phyloP scores from a whole-genome alignment of 2,888 invertebrate genomes.

The Pollenia angustigena region DNA sequence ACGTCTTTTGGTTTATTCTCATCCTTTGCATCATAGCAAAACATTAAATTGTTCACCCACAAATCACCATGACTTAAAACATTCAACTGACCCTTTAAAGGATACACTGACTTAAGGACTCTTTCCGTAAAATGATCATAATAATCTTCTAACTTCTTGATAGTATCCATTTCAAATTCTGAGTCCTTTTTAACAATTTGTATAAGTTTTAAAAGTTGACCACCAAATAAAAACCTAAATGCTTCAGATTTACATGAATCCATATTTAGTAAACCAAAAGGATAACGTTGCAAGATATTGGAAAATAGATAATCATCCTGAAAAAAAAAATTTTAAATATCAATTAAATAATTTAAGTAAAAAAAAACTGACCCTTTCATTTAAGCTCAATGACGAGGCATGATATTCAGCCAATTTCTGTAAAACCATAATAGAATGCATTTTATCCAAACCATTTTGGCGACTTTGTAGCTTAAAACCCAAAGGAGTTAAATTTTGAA shows the following conservation, averaged over 20 bases:
- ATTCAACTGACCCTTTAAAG: conserved; percentile 78
- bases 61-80: conserved; percentile 86
- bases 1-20: conserved; percentile 80
- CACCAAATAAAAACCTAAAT: conserved; percentile 80
- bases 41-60: conserved; percentile 86
- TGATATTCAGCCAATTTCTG: conserved; percentile 85
- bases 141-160: conserved; percentile 79
- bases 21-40: conserved; percentile 79
- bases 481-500: conserved; percentile 83
- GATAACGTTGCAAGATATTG: conserved; percentile 77
- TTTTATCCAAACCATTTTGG: conserved; percentile 85
- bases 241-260: conserved; percentile 80
- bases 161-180: conserved; percentile 76
- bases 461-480: conserved; percentile 85
- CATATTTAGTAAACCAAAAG: conserved; percentile 80
- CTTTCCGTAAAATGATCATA: conserved; percentile 80
- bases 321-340: neutral
- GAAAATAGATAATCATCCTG: conserved; percentile 75
- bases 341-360: neutral
- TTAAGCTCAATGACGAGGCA: conserved; percentile 85
- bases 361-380: conserved; percentile 83
- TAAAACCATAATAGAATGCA: conserved; percentile 84
- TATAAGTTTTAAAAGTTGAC: conserved; percentile 80
- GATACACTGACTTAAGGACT: conserved; percentile 79
- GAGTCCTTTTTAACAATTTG: conserved; percentile 77